Evolutionary conservation across 2,797 vertebrate species (phyloP).

Genomic region (Corythornis leucogaster): DNA sequence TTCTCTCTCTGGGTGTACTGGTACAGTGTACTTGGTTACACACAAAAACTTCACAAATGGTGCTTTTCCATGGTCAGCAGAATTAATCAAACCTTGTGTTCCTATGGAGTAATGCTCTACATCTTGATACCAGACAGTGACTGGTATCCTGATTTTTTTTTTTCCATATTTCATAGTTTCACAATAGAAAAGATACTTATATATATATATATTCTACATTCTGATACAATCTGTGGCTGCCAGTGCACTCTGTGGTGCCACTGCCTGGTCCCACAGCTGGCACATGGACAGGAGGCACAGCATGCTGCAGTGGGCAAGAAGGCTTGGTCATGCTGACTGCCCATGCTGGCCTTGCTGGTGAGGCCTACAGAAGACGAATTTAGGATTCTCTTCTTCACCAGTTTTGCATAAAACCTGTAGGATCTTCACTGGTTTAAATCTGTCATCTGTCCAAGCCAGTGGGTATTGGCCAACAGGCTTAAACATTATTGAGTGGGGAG

Average conservation of each 20-base stretch:
- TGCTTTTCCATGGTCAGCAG: not conserved
- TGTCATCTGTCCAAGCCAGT: not conserved
- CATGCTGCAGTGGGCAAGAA: accelerated
- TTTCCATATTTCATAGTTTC: no score
- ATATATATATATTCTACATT: not conserved
- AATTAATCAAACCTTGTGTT: not conserved
- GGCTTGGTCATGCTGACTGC: not conserved
- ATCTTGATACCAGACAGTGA: not conserved
- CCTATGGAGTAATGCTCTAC: not conserved
- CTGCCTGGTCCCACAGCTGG: not conserved
- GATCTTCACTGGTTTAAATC: not conserved
- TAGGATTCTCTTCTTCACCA: not conserved
- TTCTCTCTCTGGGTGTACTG: not conserved
- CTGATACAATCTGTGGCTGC: not conserved
- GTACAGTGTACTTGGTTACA: not conserved
- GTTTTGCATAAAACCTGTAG: not conserved
- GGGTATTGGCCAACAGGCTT: not conserved
- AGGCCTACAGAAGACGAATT: not conserved
- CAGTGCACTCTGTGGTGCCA: not conserved
- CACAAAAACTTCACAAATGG: not conserved
- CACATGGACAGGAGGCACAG: accelerated
- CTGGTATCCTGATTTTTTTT: no score
- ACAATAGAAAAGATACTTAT: no score
- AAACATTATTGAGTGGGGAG: not conserved
- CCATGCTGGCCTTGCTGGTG: not conserved